A percentile compares a stretch with the other conserved stretches of the same genome.
These are phyloP conservation scores for Dipodomys merriami DNA, from an alignment of 2,113 vertebrate species.

Conservation along the genomic window DNA sequence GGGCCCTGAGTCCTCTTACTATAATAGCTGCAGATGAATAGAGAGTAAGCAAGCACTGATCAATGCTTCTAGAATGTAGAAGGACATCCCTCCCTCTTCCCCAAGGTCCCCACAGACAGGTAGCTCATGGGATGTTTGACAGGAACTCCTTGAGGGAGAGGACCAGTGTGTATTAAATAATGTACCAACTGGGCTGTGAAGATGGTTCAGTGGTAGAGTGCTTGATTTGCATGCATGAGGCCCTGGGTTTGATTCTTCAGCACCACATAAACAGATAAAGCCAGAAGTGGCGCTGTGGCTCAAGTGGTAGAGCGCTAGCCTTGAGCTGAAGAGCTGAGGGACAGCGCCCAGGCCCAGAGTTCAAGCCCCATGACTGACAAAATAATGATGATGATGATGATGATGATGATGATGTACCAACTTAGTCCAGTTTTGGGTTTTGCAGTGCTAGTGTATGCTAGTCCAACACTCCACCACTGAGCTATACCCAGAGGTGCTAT, in stretches of 20 bases:
- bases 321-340: too few relatives aligned
- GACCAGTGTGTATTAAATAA: neutral
- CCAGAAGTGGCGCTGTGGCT: too few relatives aligned
- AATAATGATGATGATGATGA: too few relatives aligned
- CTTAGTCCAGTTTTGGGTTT: neutral
- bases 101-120: fast-evolving
- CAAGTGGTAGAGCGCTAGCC: too few relatives aligned
- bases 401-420: neutral
- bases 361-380: too few relatives aligned
- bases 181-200: neutral
- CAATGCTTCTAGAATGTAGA: neutral
- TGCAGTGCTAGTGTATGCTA: neutral
- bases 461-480: neutral
- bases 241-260: too few relatives aligned
- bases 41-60: neutral
- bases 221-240: too few relatives aligned
- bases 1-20: neutral
- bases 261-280: too few relatives aligned
- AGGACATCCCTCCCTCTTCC: too few relatives aligned
- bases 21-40: neutral
- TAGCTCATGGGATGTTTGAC: neutral
- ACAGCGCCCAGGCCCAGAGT: too few relatives aligned
- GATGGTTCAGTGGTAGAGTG: too few relatives aligned
- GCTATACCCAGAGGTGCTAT: too few relatives aligned
- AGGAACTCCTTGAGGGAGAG: neutral